Evolutionary conservation across 1,140 invertebrate species (phyloP).

Genomic region (Acarapis woodi): DNA sequence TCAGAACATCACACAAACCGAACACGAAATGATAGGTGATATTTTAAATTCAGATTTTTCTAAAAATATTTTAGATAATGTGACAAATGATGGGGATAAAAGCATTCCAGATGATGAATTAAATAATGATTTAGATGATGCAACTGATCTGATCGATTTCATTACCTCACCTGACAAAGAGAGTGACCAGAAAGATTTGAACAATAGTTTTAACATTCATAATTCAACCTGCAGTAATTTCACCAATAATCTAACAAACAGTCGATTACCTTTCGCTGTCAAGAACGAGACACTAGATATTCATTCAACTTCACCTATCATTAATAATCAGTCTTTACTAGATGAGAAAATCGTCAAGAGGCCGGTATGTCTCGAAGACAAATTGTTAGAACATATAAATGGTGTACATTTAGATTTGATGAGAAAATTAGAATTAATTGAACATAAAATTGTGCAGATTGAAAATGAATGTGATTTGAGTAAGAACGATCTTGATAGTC

Average conservation of each 20-base stretch:
- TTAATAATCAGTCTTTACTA: neutral
- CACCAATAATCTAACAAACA: no score
- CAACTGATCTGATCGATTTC: slow-evolving; percentile 4
- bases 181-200: neutral
- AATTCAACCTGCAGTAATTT: no score
- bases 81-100: neutral
- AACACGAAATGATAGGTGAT: slow-evolving; percentile 1
- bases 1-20: neutral
- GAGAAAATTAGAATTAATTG: neutral
- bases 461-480: neutral
- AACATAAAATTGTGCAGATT: neutral
- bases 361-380: neutral
- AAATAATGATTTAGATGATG: neutral
- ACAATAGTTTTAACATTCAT: neutral
- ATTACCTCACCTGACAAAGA: slow-evolving; percentile 3
- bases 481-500: neutral
- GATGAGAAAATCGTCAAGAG: neutral
- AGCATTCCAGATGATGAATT: slow-evolving; percentile 2
- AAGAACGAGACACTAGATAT: neutral
- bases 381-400: neutral
- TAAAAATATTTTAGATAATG: slow-evolving; percentile 1
- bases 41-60: slow-evolving; percentile 3
- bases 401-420: neutral
- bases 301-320: neutral
- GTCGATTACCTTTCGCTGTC: no score